These are phyloP conservation scores for Chymomyza costata DNA, from an alignment of 1,140 invertebrate species.

Conservation along the genomic window DNA sequence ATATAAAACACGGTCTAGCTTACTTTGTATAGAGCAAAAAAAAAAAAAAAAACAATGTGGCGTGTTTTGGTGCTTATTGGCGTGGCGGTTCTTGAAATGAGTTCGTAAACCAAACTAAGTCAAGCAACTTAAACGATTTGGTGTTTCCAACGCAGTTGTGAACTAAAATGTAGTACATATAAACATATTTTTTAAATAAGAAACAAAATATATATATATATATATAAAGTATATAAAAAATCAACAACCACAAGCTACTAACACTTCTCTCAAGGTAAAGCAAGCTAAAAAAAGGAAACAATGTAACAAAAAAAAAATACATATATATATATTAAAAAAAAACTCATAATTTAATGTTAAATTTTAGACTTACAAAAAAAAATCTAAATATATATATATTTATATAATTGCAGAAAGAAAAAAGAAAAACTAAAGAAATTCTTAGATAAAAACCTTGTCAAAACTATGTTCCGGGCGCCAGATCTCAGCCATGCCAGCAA, in stretches of 20 bases:
- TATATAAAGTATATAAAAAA: conserved; percentile 23
- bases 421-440: conserved; percentile 13
- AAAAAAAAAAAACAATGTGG: conserved; percentile 24
- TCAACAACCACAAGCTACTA: conserved; percentile 47
- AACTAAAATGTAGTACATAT: conserved; percentile 71
- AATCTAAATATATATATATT: conserved; percentile 36
- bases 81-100: conserved; percentile 35
- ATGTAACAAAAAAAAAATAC: conserved; percentile 53
- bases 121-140: conserved; percentile 63
- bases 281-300: conserved; percentile 30
- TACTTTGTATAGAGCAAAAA: conserved; percentile 46
- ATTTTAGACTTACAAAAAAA: conserved; percentile 48
- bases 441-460: conserved; percentile 11
- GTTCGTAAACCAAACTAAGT: conserved; percentile 65
- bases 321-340: conserved; percentile 16
- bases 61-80: conserved; percentile 14
- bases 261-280: conserved; percentile 60
- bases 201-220: conserved; percentile 31
- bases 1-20: conserved; percentile 50
- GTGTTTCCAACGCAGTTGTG: conserved; percentile 71
- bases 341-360: conserved; percentile 64
- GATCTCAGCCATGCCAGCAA: too few relatives aligned
- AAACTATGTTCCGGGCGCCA: too few relatives aligned
- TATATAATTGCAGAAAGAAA: conserved; percentile 39
- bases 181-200: conserved; percentile 67